Evolutionary conservation across 2,113 vertebrate genomes (phyloP).

Genomic region (Xiphophorus couchianus): DNA sequence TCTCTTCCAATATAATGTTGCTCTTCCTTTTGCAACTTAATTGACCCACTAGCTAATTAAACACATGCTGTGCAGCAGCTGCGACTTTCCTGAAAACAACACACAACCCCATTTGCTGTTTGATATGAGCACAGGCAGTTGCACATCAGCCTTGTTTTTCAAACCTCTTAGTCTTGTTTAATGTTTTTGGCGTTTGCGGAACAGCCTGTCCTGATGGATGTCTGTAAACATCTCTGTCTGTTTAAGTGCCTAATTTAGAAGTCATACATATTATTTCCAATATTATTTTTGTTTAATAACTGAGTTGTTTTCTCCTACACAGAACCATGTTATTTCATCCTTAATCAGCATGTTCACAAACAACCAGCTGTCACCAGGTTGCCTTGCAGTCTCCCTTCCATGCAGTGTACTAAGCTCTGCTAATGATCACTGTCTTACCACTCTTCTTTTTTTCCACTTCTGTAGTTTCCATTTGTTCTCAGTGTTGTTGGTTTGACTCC

Average conservation of each 20-base stretch:
- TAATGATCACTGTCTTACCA: conserved; percentile 56
- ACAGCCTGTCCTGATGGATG: conserved; percentile 36
- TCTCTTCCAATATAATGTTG: conserved; percentile 14
- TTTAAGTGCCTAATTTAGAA: conserved; percentile 32
- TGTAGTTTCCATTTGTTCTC: conserved; percentile 68
- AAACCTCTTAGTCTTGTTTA: conserved; percentile 20
- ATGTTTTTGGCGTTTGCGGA: conserved; percentile 32
- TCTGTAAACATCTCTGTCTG: conserved; percentile 28
- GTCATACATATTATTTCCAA: conserved; percentile 41
- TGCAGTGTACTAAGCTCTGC: conserved; percentile 64
- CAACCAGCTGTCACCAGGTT: conserved; percentile 62
- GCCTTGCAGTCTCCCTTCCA: conserved; percentile 68
- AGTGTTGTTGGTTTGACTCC: conserved; percentile 66
- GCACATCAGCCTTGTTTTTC: conserved; percentile 15
- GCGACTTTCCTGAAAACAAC: conserved; percentile 17
- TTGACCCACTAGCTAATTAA: conserved; percentile 52
- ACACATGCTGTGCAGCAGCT: conserved; percentile 44
- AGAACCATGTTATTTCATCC: conserved; percentile 72
- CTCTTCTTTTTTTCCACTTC: conserved; percentile 56
- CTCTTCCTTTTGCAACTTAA: conserved; percentile 36
- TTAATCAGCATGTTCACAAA: conserved; percentile 73
- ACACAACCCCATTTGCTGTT: conserved; percentile 10
- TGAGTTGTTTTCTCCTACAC: conserved; percentile 71
- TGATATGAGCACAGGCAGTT: conserved; percentile 11
- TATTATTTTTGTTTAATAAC: conserved; percentile 65